phyloP scores from a whole-genome alignment of 2,888 invertebrate genomes.

The Antitype chi region DNA sequence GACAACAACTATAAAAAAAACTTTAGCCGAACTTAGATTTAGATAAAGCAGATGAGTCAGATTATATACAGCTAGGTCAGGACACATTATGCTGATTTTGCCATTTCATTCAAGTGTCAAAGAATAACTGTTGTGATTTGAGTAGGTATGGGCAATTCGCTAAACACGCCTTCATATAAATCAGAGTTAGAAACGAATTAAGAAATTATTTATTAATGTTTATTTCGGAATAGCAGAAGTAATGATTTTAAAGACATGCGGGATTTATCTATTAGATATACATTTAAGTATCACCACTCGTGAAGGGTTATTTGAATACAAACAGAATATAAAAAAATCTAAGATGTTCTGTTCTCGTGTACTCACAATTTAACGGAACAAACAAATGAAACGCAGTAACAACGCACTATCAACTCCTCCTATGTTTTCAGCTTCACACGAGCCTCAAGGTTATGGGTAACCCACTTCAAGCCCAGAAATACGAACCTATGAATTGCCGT shows the following conservation, averaged over 20 bases:
- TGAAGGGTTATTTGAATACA: no score
- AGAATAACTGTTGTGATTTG: not conserved
- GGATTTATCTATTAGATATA: no score
- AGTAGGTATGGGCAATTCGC: no score
- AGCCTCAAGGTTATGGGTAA: conserved; percentile 13
- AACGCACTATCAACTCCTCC: not conserved
- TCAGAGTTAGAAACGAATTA: no score
- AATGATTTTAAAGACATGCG: not conserved
- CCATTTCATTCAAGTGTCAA: no score
- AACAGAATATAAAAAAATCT: no score
- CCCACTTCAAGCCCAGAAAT: conserved; percentile 11
- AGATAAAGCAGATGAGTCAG: not conserved
- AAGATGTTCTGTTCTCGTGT: no score
- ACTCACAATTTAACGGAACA: not conserved
- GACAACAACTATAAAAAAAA: conserved; percentile 31
- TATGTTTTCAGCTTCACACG: conserved; percentile 35
- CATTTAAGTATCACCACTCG: no score
- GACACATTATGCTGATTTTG: no score
- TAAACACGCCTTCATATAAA: no score
- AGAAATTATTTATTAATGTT: no score
- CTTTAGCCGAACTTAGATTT: not conserved
- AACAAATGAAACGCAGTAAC: not conserved
- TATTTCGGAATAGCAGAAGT: no score
- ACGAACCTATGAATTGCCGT: conserved; percentile 1
- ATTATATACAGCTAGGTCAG: not conserved